phyloP scores from a whole-genome alignment of 1,140 invertebrate genomes.

The Micrasema minimum region DNA sequence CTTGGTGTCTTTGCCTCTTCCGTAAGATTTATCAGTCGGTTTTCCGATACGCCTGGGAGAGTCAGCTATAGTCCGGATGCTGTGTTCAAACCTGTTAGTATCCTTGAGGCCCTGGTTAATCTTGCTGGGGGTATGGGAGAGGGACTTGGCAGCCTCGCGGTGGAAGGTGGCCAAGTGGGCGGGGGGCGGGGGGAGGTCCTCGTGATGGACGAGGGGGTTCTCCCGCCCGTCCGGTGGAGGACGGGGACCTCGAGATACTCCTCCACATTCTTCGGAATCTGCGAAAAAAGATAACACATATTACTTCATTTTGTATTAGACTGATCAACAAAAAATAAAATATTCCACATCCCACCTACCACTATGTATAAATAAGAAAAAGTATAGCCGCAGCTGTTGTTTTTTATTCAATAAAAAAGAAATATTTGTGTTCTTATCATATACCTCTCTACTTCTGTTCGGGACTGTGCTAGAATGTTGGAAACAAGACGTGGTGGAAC shows the following conservation, averaged over 20 bases:
- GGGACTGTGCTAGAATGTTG: too few relatives aligned
- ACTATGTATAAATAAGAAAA: too few relatives aligned
- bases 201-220: constrained; percentile 80
- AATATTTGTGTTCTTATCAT: too few relatives aligned
- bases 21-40: constrained; percentile 41
- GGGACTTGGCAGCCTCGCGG: constrained; percentile 4
- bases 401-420: too few relatives aligned
- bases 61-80: constrained; percentile 33
- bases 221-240: constrained; percentile 90
- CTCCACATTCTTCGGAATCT: constrained; percentile 47
- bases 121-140: constrained; percentile 14
- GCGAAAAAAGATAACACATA: constrained; percentile 14
- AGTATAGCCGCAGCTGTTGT: too few relatives aligned
- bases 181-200: constrained; percentile 63
- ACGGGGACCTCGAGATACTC: constrained; percentile 69
- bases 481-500: too few relatives aligned
- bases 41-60: constrained; percentile 36
- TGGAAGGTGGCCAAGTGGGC: constrained; percentile 5
- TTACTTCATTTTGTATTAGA: background rate
- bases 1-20: constrained; percentile 75
- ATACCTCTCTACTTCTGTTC: too few relatives aligned
- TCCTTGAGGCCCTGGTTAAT: constrained; percentile 8
- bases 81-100: constrained; percentile 27
- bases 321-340: background rate
- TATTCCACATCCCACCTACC: too few relatives aligned